Conservation (phyloP, 1,140 invertebrate genomes). For the Anadara kagoshimensis region DNA sequence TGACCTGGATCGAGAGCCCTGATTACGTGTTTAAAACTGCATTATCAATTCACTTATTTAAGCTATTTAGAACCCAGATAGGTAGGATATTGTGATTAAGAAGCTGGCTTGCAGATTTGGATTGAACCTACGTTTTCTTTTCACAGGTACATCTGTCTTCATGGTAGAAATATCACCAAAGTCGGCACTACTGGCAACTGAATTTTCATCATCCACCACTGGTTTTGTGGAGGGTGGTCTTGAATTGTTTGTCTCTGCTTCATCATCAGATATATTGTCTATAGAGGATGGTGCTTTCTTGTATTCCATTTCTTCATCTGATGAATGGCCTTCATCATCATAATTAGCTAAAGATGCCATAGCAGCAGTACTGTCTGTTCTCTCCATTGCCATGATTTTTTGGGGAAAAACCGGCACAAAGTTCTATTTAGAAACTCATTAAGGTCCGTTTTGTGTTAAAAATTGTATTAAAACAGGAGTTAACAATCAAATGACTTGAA, state of each 20-base stretch:
- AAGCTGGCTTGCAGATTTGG: not conserved
- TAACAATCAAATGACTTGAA: too few species aligned
- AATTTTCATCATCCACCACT: constrained; percentile 47
- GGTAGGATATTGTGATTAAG: not conserved
- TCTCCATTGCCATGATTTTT: constrained; percentile 41
- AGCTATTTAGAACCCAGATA: too few species aligned
- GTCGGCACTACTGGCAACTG: constrained; percentile 14
- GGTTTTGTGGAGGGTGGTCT: constrained; percentile 15
- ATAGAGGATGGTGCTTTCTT: constrained; percentile 35
- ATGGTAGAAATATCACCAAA: too few species aligned
- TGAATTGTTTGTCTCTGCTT: constrained; percentile 38
- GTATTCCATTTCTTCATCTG: constrained; percentile 64
- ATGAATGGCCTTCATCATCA: constrained; percentile 64
- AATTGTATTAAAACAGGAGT: too few species aligned
- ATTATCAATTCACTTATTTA: too few species aligned
- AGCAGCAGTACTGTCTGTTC: constrained; percentile 57
- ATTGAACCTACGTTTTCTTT: constrained; percentile 14
- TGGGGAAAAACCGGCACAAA: too few species aligned
- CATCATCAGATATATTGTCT: constrained; percentile 62
- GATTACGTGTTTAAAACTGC: too few species aligned
- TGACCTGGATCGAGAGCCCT: too few species aligned
- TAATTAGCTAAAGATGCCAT: constrained; percentile 72
- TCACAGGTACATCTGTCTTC: constrained; percentile 31
- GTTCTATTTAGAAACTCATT: too few species aligned
- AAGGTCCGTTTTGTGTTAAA: too few species aligned